Evolutionary conservation across 2,888 invertebrate species (phyloP), one percentile per base, ranked within the genome.

Genomic region (Pseudococcus viburni): DNA sequence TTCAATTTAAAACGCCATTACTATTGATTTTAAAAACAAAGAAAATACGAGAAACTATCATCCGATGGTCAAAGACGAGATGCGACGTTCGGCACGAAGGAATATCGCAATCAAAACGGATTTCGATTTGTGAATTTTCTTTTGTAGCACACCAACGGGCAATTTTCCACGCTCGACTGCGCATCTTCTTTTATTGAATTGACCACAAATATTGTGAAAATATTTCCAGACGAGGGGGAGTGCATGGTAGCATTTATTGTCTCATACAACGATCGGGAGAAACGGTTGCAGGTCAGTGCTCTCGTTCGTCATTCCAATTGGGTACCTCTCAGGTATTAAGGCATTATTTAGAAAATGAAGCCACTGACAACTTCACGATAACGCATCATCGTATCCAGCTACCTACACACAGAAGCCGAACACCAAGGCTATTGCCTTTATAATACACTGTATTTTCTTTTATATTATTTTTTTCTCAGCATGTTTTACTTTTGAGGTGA

Each of bases 111-210:
- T 26, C 80, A 42, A 80, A 80, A 42, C n/a, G 26, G 80, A 80
- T 80, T 80, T 42, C n/a, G 80, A 80, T 80, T 80, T 42, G 80
- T 80, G 80, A 80, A 80, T 80, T 80, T 80, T 42, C 73, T 42
- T 42, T 80, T 42, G 80, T 80, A 39, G 80, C 42, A 80, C 80
- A 42, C n/a, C 42, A 42, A 80, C 51, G 33, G 33, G n/a, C 87
- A 87, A 87, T 87, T 87, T 87, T 80, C 59, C 87, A 87, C 87
- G 87, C 87, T 73, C 55, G 77, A 80, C 77, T 80, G 87, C 77
- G 73, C 33, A 77, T 87, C 80, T 73, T 80, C 80, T 42, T 80
- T 33, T 42, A 80, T 80, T 80, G 80, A 80, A 80, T 80, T 42
- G 80, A 80, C 80, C 80, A 80, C 80, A 80, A 80, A 42, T 80